phyloP scores from a whole-genome alignment of 2,797 vertebrate species.

The Natrix natrix region DNA sequence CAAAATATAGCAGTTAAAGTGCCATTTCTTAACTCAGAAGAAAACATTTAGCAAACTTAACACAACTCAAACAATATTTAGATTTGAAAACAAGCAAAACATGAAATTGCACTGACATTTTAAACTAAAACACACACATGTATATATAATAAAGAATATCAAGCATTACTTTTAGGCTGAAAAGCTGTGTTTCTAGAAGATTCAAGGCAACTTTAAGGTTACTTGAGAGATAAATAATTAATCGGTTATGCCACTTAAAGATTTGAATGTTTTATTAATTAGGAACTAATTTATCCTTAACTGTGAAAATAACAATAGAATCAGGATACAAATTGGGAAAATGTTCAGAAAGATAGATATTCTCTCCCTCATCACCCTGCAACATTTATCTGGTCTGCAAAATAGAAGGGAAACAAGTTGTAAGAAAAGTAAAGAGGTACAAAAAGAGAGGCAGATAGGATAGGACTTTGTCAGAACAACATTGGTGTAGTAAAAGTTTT shows the following conservation, averaged over 20 bases:
- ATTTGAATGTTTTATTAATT: background rate
- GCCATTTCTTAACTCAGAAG: background rate
- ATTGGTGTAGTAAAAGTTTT: background rate
- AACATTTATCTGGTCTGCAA: too few species aligned
- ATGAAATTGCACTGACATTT: background rate
- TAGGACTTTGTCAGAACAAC: background rate
- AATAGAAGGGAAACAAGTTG: background rate
- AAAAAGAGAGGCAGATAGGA: background rate
- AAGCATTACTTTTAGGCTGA: background rate
- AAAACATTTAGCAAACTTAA: background rate
- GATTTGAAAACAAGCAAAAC: background rate
- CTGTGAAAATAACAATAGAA: background rate
- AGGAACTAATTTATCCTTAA: background rate
- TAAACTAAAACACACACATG: background rate
- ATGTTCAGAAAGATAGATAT: background rate
- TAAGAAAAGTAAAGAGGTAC: background rate
- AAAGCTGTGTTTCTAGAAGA: background rate
- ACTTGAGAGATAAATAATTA: background rate
- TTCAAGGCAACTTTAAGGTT: background rate
- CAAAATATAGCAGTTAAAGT: background rate
- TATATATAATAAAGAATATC: background rate
- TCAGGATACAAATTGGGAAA: background rate
- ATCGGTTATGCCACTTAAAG: background rate
- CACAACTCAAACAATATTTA: background rate
- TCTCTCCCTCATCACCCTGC: background rate